These are phyloP conservation scores for Anguilla anguilla DNA, from an alignment of 2,797 vertebrate genomes.

Conservation along the genomic window DNA sequence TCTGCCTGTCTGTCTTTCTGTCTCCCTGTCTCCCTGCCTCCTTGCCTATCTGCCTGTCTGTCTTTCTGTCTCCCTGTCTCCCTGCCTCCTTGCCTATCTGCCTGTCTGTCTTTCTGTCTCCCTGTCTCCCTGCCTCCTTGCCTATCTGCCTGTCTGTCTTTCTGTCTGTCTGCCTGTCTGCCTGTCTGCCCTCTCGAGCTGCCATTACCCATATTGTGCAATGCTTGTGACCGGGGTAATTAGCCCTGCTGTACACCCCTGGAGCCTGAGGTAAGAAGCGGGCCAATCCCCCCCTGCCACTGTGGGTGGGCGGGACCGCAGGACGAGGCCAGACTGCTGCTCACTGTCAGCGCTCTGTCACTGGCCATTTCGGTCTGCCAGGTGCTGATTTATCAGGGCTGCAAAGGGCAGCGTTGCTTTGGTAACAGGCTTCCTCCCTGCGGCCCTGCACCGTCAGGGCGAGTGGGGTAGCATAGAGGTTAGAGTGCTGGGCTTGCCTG, in stretches of 20 bases:
- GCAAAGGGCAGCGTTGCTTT: background rate
- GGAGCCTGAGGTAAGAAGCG: background rate
- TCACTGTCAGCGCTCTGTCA: background rate
- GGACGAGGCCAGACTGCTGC: background rate
- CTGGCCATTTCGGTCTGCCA: background rate
- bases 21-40: too few species aligned
- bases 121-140: too few species aligned
- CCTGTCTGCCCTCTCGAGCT: background rate
- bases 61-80: too few species aligned
- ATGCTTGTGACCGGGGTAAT: conserved; percentile 18
- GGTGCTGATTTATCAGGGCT: background rate
- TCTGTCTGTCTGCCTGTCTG: too few species aligned
- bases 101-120: too few species aligned
- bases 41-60: too few species aligned
- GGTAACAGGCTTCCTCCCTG: background rate
- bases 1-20: too few species aligned
- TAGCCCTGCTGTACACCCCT: background rate
- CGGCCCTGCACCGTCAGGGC: background rate
- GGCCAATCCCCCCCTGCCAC: background rate
- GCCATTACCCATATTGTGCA: conserved; percentile 5
- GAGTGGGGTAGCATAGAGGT: too few species aligned
- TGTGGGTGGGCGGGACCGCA: background rate
- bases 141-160: too few species aligned
- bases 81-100: too few species aligned
- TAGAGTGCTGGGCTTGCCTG: too few species aligned